Base-by-base conservation (phyloP, 2,888 invertebrate species). In the Norana najaformis region DNA sequence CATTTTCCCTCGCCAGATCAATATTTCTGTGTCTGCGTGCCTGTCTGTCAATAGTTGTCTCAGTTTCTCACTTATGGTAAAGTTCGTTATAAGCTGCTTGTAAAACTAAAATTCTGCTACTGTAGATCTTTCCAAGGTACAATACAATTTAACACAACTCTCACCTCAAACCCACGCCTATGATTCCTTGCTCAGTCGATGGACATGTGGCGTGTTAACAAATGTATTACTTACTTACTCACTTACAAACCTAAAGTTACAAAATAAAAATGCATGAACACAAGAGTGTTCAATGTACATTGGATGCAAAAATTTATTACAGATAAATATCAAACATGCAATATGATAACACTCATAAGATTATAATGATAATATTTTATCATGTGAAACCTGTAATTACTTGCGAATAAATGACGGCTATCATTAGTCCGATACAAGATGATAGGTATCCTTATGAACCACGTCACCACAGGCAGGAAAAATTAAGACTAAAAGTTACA, bases 261-360 rank as follows among this genome's bases (percentile, higher is more conserved):
- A 11, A 69, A n/a, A 8, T 11, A 69, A 47, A 47, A 47, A 47
- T 69, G 11, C 69, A 69, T 1, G n/a, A n/a, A n/a, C 20, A 3
- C 23, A 47, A 20, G 23, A 0, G 69, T n/a, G n/a, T n/a, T n/a
- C 69, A 69, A 69, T 69, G n/a, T 69, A 69, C 69, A n/a, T 69
- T n/a, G n/a, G n/a, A n/a, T n/a, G n/a, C n/a, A n/a, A 8, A 69
- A 69, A n/a, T 11, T n/a, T 69, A 69, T 69, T n/a, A 69, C 69
- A 69, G 69, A 69, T 69, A 69, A 69, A 69, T 69, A 69, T 69
- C 69, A n/a, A n/a, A n/a, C 30, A 69, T n/a, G 69, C 30, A n/a
- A 69, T 69, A 69, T n/a, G n/a, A n/a, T 69, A 69, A 69, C 69
- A 69, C n/a, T 69, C 69, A n/a, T 69, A 69, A 69, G 69, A 69